A percentile compares a stretch with the other conserved stretches of the same genome.
These are phyloP conservation scores for Sepiola atlantica DNA, from an alignment of 2,888 invertebrate genomes.

Conservation along the genomic window DNA sequence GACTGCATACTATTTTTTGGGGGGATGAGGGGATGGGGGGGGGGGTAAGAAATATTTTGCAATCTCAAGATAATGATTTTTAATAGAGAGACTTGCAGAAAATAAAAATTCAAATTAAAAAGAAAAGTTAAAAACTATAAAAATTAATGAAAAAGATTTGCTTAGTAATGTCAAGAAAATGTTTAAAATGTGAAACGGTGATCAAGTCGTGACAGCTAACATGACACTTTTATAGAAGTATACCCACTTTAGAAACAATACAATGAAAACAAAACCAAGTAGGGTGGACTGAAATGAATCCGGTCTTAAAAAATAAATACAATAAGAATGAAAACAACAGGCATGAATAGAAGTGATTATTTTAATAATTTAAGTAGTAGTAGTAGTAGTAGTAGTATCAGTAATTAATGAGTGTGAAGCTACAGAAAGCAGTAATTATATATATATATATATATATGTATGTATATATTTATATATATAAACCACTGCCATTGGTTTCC, in stretches of 20 bases:
- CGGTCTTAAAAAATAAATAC: background rate
- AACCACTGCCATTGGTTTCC: background rate
- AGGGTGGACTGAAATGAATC: background rate
- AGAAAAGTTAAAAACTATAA: background rate
- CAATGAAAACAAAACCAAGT: background rate
- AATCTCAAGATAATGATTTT: background rate
- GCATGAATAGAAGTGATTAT: background rate
- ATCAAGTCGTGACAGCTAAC: background rate
- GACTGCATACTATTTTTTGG: background rate
- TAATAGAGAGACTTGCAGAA: background rate
- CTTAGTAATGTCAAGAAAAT: background rate
- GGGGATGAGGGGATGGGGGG: no score
- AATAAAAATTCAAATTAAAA: background rate
- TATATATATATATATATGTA: background rate
- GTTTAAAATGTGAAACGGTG: background rate
- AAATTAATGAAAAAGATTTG: background rate
- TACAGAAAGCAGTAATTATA: constrained; percentile 38
- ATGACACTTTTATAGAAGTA: background rate
- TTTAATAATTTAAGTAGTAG: background rate
- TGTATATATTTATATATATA: background rate
- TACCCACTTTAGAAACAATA: background rate
- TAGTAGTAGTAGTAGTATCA: background rate
- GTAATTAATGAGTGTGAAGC: background rate
- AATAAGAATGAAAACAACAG: constrained; percentile 19
- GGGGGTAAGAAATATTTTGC: background rate